Evolutionary conservation across 2,888 invertebrate species (phyloP), one percentile per base, ranked within the genome.

Genomic region (Glomeris marginata): DNA sequence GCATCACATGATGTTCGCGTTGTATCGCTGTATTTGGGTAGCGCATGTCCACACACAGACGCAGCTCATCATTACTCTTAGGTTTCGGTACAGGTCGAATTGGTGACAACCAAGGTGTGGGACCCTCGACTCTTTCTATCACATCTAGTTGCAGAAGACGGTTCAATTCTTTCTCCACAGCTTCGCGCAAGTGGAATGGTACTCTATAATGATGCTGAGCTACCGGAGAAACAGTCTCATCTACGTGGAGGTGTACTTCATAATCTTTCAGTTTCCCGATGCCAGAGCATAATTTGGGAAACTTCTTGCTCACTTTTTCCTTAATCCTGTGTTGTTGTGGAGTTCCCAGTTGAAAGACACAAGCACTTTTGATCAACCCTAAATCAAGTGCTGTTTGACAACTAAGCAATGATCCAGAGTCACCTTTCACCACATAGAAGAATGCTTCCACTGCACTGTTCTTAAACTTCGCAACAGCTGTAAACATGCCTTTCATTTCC

Each of bases 131-230:
- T 8, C 8, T 28, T 28, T 28, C 28, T 3, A 51, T 51, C 15
- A 54, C 54, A 20, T 54, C 50, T 1, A 10, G 33, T 10, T 48
- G 11, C 2, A 36, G 18, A 13, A 52, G 43, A n/a, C 33, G 22
- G 11, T 35, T 37, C 20, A 53, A 11, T 21, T 48, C 34, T 28
- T 43, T 22, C 1, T 22, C 16, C 3, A 53, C 40, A 16, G 55
- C 50, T 22, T 56, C 43, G 8, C 56, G 22, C 10, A 58, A n/a
- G 36, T 55, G 55, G 47, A 59, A 58, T 1, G 58, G 57, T 20
- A 56, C 55, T 6, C 58, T 28, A 20, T 55, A 37, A 18, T 53
- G 54, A 22, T 28, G 44, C 35, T 58, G 55, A 6, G 52, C 45
- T n/a, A 54, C 46, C 1, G 58, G 52, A 18, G 11, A 35, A 1